Base-by-base conservation (phyloP, 2,888 invertebrate genomes). In the Calameuta idolon region DNA sequence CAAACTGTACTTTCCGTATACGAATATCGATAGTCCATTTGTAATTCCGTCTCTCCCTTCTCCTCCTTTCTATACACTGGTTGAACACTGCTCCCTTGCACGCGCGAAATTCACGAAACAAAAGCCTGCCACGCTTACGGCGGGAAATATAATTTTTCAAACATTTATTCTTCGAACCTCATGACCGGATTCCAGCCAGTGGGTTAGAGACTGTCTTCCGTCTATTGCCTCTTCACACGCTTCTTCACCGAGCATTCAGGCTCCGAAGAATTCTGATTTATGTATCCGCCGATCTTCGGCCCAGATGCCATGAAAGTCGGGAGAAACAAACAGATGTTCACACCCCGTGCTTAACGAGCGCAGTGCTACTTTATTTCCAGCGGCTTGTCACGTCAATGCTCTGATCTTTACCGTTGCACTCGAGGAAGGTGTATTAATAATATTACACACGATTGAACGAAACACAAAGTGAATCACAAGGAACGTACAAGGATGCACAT, bases 251-350 rank as follows among this genome's bases (percentile, higher is more conserved):
- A 23, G 23, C 55, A 23, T 23, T 55, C 55, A 55, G 55, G 23
- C 23, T 23, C 55, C 23, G 23, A 23, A 55, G 55, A 55, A 55
- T 34, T 35, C 30, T 74, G 35, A 74, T 74, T 74, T 35, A 35
- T 35, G 74, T 35, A 35, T 74, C 34, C 37, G 34, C 37, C 37
- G 71, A 71, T 71, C 71, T 71, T 71, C 71, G 34, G 15, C 71
- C 11, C 71, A 34, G 71, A 34, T 71, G 71, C 33, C 55, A 55
- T 23, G 34, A 71, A 71, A 33, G 71, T 71, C 71, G 71, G 11
- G 34, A 71, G 34, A 71, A 71, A 71, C 71, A 71, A 71, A 71
- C 71, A 71, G 71, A 71, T 71, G 71, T 71, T 71, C 71, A 31
- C 71, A 71, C 71, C 71, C 71, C 71, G 71, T 4, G 55, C 30